These are phyloP conservation scores for Anas georgica DNA, from an alignment of 2,797 vertebrate species.

Conservation along the genomic window DNA sequence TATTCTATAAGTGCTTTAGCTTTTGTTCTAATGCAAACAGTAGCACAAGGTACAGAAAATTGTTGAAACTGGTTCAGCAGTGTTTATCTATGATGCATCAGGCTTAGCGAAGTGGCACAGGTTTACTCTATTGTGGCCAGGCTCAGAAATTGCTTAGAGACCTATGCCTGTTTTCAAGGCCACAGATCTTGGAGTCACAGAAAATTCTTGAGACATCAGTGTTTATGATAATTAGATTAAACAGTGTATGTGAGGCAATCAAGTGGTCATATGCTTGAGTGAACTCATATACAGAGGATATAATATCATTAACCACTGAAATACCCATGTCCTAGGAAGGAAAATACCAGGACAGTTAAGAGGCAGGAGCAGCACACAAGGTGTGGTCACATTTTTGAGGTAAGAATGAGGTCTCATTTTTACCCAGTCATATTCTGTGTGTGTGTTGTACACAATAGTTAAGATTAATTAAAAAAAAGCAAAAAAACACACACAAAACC, in stretches of 20 bases:
- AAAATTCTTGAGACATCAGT: not conserved
- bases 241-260: conserved; percentile 43
- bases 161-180: not conserved
- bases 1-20: not conserved
- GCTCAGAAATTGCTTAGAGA: not conserved
- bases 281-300: conserved; percentile 17
- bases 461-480: not conserved
- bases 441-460: not conserved
- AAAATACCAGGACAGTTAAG: conserved; percentile 18
- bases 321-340: not conserved
- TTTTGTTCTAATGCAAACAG: not conserved
- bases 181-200: not conserved
- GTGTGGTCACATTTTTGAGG: too few species aligned
- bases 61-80: not conserved
- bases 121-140: not conserved
- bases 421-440: not conserved
- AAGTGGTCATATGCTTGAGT: conserved; percentile 43
- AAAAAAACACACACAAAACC: not conserved
- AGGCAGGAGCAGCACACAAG: conserved; percentile 1
- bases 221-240: conserved; percentile 58
- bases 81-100: not conserved
- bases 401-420: not conserved
- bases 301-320: conserved; percentile 24
- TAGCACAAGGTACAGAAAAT: not conserved
- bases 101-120: not conserved